phyloP scores from a whole-genome alignment of 2,797 vertebrate species.

The Tinamus major region DNA sequence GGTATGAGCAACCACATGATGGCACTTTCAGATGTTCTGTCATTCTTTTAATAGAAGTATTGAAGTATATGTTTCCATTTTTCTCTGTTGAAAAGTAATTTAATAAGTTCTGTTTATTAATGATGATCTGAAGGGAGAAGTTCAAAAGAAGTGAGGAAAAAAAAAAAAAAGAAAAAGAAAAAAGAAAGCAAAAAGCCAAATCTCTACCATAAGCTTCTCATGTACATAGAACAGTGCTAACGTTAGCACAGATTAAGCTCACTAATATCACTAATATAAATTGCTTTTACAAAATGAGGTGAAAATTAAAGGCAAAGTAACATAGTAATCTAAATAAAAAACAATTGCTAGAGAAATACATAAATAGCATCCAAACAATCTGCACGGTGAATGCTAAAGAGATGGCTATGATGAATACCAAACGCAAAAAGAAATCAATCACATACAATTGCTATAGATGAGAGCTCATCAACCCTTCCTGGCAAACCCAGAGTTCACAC shows the following conservation, averaged over 20 bases:
- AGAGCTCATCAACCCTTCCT: background rate
- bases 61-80: background rate
- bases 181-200: background rate
- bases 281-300: background rate
- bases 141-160: background rate
- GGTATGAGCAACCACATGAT: background rate
- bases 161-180: too few relatives aligned
- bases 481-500: background rate
- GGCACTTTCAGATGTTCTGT: background rate
- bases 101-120: background rate
- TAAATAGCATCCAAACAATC: background rate
- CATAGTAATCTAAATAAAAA: background rate
- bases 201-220: background rate
- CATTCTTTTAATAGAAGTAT: background rate
- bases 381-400: background rate
- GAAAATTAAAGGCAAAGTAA: conserved; percentile 41
- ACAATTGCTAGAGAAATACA: background rate
- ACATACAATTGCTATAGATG: background rate
- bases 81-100: background rate
- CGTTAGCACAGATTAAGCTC: conserved; percentile 10
- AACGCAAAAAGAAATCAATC: background rate
- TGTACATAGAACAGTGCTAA: background rate
- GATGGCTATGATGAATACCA: background rate
- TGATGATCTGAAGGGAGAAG: background rate
- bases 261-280: background rate